Percentiles rank a stretch among this genome's conserved stretches.
Evolutionary conservation across 2,113 vertebrate genomes (phyloP).

Genomic region (Chaenogobius annularis): DNA sequence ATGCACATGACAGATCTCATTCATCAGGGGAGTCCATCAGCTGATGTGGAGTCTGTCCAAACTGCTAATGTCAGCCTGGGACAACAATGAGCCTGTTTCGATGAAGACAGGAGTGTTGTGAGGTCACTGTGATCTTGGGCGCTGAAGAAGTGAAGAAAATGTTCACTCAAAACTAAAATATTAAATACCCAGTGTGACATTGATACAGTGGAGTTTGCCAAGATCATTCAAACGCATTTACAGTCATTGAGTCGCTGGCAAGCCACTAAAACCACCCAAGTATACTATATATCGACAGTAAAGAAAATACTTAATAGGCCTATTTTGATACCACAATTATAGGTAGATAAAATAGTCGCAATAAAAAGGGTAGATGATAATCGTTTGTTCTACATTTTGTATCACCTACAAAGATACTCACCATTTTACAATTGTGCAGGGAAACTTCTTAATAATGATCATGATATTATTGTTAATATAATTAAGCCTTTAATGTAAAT

Average conservation of each 20-base stretch:
- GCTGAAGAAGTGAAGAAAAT: not conserved
- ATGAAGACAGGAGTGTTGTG: slow-evolving; percentile 35
- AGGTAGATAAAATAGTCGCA: too few relatives aligned
- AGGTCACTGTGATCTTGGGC: slow-evolving; percentile 25
- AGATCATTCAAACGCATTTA: not conserved
- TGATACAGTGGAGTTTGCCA: not conserved
- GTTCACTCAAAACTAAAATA: not conserved
- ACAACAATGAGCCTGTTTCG: slow-evolving; percentile 55
- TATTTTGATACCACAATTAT: too few relatives aligned
- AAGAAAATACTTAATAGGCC: too few relatives aligned
- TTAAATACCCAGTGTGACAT: not conserved
- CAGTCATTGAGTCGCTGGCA: not conserved
- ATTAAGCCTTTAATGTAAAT: too few relatives aligned
- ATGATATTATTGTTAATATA: too few relatives aligned
- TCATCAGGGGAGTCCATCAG: slow-evolving; percentile 53
- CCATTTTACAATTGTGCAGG: too few relatives aligned
- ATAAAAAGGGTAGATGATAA: too few relatives aligned
- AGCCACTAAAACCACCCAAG: too few relatives aligned
- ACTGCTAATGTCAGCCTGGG: slow-evolving; percentile 44
- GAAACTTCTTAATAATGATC: too few relatives aligned
- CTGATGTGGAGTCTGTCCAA: slow-evolving; percentile 48
- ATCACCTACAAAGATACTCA: too few relatives aligned
- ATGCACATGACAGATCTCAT: slow-evolving; percentile 53
- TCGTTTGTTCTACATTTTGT: too few relatives aligned
- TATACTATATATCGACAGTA: too few relatives aligned